Evolutionary conservation across 2,113 vertebrate species (phyloP).

Genomic region (Ailuropoda melanoleuca): DNA sequence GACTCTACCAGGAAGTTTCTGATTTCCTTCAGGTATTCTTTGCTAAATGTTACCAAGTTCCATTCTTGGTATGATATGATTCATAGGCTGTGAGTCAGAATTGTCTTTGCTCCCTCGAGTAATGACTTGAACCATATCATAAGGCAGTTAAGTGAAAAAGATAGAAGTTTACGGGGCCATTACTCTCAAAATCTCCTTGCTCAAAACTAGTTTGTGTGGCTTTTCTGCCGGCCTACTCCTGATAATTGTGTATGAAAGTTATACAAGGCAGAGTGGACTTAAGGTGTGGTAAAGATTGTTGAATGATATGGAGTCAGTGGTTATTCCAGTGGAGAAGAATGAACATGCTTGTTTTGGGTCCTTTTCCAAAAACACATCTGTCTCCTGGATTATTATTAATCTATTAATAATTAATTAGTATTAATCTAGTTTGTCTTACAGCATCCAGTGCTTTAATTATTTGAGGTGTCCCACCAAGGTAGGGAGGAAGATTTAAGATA

Average conservation of each 20-base stretch:
- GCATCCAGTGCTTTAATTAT: not conserved
- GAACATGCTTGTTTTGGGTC: not conserved
- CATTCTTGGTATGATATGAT: not conserved
- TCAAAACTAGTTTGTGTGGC: not conserved
- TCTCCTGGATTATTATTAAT: not conserved
- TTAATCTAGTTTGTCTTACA: not conserved
- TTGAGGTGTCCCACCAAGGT: not conserved
- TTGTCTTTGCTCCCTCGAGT: not conserved
- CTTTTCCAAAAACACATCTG: not conserved
- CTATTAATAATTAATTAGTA: not conserved
- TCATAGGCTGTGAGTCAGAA: not conserved
- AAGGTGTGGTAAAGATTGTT: not conserved
- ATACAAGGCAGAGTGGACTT: not conserved
- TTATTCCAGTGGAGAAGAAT: not conserved
- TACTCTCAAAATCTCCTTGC: not conserved
- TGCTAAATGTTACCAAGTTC: not conserved
- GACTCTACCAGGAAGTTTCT: not conserved
- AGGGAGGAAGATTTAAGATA: not conserved
- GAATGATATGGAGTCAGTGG: not conserved
- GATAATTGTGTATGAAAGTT: not conserved
- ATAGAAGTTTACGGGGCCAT: conserved; percentile 39
- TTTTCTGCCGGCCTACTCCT: not conserved
- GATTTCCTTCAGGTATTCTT: not conserved
- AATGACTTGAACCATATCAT: not conserved
- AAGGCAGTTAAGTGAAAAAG: not conserved